phyloP scores from a whole-genome alignment of 2,888 invertebrate genomes.

The Eremobia ochroleuca region DNA sequence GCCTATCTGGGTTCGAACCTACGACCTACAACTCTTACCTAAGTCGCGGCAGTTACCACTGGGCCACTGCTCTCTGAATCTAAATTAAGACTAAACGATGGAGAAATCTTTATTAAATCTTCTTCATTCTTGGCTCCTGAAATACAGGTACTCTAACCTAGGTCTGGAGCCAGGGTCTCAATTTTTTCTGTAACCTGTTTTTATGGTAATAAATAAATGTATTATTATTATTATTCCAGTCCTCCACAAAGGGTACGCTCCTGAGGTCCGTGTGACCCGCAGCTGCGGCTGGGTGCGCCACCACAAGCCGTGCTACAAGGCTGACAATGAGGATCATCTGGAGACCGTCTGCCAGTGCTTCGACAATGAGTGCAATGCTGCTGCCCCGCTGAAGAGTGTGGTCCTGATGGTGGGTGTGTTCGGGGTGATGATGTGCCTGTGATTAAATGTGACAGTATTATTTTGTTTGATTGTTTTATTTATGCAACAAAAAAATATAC shows the following conservation, averaged over 20 bases:
- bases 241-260: conserved; percentile 82
- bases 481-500: not conserved
- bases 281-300: conserved; percentile 92
- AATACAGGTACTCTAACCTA: no score
- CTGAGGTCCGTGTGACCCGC: conserved; percentile 90
- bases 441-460: conserved; percentile 59
- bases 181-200: no score
- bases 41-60: no score
- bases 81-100: no score
- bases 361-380: conserved; percentile 91
- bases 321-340: conserved; percentile 92
- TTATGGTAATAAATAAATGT: no score
- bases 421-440: conserved; percentile 37
- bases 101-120: no score
- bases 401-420: conserved; percentile 10
- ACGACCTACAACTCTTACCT: no score
- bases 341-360: conserved; percentile 93
- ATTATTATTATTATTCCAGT: no score
- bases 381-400: conserved; percentile 8
- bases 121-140: no score
- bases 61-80: no score
- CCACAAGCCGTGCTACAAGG: conserved; percentile 89
- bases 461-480: conserved; percentile 37
- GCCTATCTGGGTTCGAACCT: no score
- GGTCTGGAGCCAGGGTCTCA: no score